A percentile compares a stretch with the other conserved stretches of the same genome.
Conservation (phyloP, 2,888 invertebrate species). For the Zele albiditarsus region DNA sequence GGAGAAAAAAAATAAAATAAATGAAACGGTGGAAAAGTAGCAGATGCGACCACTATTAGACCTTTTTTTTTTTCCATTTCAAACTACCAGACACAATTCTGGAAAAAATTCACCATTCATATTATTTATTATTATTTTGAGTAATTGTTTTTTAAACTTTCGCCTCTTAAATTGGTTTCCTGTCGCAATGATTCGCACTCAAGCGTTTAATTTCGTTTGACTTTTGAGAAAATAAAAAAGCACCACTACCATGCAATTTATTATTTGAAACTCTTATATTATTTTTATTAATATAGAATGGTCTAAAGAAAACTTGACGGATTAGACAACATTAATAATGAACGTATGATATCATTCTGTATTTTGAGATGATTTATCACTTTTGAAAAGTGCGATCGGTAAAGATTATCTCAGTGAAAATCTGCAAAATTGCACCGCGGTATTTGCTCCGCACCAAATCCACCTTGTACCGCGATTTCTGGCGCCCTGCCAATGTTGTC, state of each 20-base stretch:
- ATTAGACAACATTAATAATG: not conserved
- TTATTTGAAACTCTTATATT: too few relatives aligned
- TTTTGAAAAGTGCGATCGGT: not conserved
- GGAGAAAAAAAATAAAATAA: not conserved
- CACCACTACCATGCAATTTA: too few relatives aligned
- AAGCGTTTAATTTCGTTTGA: too few relatives aligned
- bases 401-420: conserved; percentile 16
- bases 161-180: too few relatives aligned
- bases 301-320: not conserved
- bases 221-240: too few relatives aligned
- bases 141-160: too few relatives aligned
- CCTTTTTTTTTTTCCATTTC: not conserved
- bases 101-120: not conserved
- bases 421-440: conserved; percentile 14
- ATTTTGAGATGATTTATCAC: not conserved
- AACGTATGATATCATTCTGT: not conserved
- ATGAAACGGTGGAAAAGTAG: not conserved
- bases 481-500: conserved; percentile 3
- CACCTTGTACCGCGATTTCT: not conserved
- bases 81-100: not conserved
- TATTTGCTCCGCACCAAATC: not conserved
- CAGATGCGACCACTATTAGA: not conserved
- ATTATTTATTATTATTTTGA: not conserved
- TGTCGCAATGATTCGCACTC: too few relatives aligned
- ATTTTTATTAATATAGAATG: not conserved